Base-by-base conservation (phyloP, 2,113 vertebrate species). In the Hoplias malabaricus region DNA sequence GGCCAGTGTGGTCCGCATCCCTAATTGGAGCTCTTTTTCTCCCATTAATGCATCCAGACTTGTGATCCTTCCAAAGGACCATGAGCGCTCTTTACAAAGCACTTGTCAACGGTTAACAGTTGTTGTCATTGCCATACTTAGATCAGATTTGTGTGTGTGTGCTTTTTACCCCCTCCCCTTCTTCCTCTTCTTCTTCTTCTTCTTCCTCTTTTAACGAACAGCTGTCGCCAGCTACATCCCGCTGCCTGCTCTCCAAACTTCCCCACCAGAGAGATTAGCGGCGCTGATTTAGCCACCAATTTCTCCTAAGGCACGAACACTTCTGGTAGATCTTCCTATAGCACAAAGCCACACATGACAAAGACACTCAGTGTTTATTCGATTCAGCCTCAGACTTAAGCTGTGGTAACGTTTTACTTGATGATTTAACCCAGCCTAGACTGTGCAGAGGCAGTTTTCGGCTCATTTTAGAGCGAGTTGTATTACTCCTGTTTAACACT, bases 31-130 rank as follows among this genome's bases (percentile, higher is more conserved):
- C 82, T 85, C 85, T 87, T 87, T 88, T 80, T 88, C 88, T 88
- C 87, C 87, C 85, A 90, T 91, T 91, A 90, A 88, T 90, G 83
- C 82, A 90, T 87, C 83, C 89, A 92, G 90, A 89, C 86, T 90
- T 85, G 86, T 87, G 88, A 91, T 91, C 86, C 87, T 78, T 86
- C 85, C 83, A 82, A 88, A 90, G 77, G 87, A 86, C 84, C 83
- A 70, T 65, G 68, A 80, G 50, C 53, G 69, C 80, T 77, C 87
- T 71, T 88, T 88, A 91, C 89, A 92, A 92, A 92, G 87, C 86
- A 66, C 89, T 90, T 90, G 89, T 91, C 87, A 90, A 89, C 87
- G 71, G 87, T 87, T 86, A 86, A 87, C 88, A 90, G 90, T 91
- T 92, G 89, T 65, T 87, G 88, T 82, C 81, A 80, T 87, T 87